Conservation (phyloP, 1,140 invertebrate genomes). For the Apis laboriosa region DNA sequence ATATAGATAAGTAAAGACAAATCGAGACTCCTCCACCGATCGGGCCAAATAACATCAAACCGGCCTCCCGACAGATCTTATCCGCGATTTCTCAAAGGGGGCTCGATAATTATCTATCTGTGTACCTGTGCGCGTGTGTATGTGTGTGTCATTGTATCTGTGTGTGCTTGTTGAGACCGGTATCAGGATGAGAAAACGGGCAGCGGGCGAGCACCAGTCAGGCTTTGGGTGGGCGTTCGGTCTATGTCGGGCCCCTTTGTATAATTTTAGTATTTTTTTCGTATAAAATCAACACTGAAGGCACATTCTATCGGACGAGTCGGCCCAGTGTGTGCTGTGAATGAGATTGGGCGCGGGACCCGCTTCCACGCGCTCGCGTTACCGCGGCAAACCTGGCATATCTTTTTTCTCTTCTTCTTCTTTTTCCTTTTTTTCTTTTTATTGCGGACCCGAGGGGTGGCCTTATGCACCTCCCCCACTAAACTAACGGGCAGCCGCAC, state of each 20-base stretch:
- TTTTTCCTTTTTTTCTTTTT: constrained; percentile 63
- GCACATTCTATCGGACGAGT: constrained; percentile 94
- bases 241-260: constrained; percentile 92
- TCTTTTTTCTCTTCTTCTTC: constrained; percentile 62
- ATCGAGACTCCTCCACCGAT: not conserved
- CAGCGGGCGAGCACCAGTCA: constrained; percentile 81
- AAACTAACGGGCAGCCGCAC: constrained; percentile 71
- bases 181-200: constrained; percentile 72
- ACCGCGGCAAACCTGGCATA: constrained; percentile 76
- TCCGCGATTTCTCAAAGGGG: not conserved
- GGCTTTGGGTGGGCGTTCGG: constrained; percentile 86
- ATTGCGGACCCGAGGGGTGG: constrained; percentile 73
- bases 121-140: not conserved
- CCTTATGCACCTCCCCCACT: constrained; percentile 77
- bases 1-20: not conserved
- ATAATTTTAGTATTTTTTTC: constrained; percentile 87
- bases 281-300: constrained; percentile 93
- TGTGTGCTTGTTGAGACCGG: constrained; percentile 40
- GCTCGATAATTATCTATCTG: not conserved
- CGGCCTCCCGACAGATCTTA: not conserved
- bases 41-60: not conserved
- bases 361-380: constrained; percentile 71
- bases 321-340: constrained; percentile 88
- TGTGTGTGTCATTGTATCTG: constrained; percentile 29
- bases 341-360: constrained; percentile 80